These are phyloP conservation scores for Sternotherus odoratus DNA, from an alignment of 2,797 vertebrate species.

Conservation along the genomic window DNA sequence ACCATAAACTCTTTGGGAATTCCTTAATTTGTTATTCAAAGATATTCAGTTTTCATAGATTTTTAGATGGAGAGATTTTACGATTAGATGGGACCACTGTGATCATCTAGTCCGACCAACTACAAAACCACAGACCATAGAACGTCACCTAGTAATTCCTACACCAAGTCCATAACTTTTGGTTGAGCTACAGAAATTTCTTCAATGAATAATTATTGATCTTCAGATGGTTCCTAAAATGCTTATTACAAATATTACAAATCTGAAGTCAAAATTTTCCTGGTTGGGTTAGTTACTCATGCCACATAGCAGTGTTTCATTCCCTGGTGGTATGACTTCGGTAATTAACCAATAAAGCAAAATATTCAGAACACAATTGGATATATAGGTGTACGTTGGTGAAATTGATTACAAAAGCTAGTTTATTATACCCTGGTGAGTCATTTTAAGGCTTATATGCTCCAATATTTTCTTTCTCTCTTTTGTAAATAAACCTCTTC, in stretches of 20 bases:
- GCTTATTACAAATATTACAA: not conserved
- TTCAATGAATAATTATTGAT: not conserved
- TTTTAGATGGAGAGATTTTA: conserved; percentile 14
- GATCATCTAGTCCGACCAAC: not conserved
- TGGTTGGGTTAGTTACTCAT: not conserved
- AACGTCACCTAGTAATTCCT: not conserved
- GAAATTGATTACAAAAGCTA: not conserved
- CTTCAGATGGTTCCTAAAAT: not conserved
- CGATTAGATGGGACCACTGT: conserved; percentile 3
- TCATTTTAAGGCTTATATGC: not conserved
- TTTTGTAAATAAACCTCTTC: not conserved
- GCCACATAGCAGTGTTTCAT: not conserved
- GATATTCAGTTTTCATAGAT: conserved; percentile 38
- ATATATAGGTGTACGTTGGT: not conserved
- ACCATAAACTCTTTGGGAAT: not conserved
- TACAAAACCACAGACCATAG: not conserved
- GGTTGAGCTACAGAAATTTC: not conserved
- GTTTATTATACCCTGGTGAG: not conserved
- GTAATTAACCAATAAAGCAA: not conserved
- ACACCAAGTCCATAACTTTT: not conserved
- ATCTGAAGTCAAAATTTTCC: not conserved
- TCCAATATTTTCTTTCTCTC: not conserved
- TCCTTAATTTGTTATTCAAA: conserved; percentile 14
- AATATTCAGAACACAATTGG: not conserved
- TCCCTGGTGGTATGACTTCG: not conserved